A percentile compares a stretch with the other conserved stretches of the same genome.
phyloP scores from a whole-genome alignment of 2,888 invertebrate species.

The Scotopteryx bipunctaria region DNA sequence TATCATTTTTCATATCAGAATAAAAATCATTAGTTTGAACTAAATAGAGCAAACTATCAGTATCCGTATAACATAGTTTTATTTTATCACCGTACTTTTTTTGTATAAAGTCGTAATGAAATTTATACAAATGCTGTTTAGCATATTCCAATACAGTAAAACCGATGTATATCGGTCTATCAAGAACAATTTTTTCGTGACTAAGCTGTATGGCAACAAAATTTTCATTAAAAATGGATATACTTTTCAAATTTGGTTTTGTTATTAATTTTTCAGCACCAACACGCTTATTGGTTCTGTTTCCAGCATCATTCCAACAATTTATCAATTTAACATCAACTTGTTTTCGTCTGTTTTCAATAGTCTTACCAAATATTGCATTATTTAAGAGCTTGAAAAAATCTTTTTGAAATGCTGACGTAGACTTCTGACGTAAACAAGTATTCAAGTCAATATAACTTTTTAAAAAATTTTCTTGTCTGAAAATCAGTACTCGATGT shows the following conservation, averaged over 20 bases:
- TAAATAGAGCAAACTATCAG: conserved; percentile 2
- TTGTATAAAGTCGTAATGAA: conserved; percentile 1
- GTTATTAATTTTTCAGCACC: background rate
- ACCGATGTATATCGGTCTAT: background rate
- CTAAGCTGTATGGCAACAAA: background rate
- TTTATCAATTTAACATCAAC: background rate
- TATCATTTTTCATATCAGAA: background rate
- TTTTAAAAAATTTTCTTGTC: background rate
- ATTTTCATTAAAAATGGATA: conserved; percentile 2
- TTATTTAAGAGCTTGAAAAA: background rate
- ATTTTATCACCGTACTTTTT: background rate
- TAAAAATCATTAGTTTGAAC: conserved; percentile 1
- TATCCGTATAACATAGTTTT: conserved; percentile 4
- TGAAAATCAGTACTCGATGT: background rate
- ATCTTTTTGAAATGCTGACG: background rate
- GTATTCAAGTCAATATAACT: background rate
- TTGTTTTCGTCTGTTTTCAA: background rate
- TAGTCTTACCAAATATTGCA: conserved; percentile 1
- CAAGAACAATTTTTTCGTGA: conserved; percentile 1
- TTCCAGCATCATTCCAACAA: background rate
- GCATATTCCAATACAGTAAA: conserved; percentile 3
- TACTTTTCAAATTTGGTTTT: background rate
- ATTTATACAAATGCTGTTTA: background rate
- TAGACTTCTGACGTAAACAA: background rate
- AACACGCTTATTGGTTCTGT: background rate